Percentiles rank a stretch among this genome's conserved stretches.
phyloP scores from a whole-genome alignment of 2,797 vertebrate species.

The Myotis myotis region DNA sequence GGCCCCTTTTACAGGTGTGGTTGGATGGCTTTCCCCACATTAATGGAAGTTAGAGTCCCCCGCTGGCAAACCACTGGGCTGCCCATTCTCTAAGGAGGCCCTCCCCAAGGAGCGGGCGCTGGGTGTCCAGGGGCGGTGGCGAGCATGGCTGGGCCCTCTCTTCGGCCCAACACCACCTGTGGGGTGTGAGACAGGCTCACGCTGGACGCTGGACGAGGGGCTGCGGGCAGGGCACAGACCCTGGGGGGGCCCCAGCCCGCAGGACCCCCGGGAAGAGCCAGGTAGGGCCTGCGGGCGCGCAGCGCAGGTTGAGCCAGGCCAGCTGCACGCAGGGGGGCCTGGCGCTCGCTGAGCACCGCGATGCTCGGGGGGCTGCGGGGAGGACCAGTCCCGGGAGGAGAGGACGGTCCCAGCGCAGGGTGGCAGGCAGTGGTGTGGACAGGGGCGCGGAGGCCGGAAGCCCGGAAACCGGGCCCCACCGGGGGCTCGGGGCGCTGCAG shows the following conservation, averaged over 20 bases:
- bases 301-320: background rate
- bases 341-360: background rate
- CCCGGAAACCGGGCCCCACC: background rate
- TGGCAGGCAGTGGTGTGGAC: background rate
- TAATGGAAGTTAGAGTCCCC: no score
- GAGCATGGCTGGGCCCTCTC: background rate
- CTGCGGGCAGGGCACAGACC: background rate
- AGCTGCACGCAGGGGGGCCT: background rate
- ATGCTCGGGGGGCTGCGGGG: background rate
- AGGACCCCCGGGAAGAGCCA: background rate
- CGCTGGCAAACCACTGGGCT: rapidly evolving
- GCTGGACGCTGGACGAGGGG: background rate
- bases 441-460: background rate
- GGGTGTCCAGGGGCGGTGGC: background rate
- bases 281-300: no score
- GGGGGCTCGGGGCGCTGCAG: background rate
- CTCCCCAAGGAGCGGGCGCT: background rate
- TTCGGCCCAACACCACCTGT: background rate
- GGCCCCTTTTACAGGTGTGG: background rate
- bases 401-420: background rate
- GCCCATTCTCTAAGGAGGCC: background rate
- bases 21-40: background rate
- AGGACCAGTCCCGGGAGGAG: background rate
- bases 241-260: background rate
- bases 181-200: background rate